Conservation (phyloP, 1,140 invertebrate genomes). For the Nymphalis io region DNA sequence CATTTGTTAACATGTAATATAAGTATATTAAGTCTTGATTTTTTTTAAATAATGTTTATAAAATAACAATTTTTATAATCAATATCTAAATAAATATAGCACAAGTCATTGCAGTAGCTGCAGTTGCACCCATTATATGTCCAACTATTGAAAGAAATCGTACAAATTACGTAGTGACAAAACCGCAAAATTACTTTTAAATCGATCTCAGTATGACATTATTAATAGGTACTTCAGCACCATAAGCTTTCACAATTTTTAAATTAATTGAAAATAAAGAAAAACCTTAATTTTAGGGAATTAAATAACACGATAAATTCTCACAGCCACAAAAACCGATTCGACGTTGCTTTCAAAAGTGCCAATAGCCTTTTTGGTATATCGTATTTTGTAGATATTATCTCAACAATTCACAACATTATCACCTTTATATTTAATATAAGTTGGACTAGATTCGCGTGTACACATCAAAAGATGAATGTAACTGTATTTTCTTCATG, state of each 20-base stretch:
- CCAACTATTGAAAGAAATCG: not conserved
- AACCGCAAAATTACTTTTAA: not conserved
- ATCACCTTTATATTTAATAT: not conserved
- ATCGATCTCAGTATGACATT: conserved; percentile 5
- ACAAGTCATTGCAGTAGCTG: too few relatives aligned
- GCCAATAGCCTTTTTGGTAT: conserved; percentile 29
- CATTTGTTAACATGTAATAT: too few relatives aligned
- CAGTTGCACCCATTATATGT: too few relatives aligned
- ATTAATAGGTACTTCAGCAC: conserved; percentile 1
- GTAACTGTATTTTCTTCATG: conserved; percentile 38
- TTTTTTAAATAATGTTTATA: too few relatives aligned
- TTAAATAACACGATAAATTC: conserved; percentile 17
- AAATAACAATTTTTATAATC: too few relatives aligned
- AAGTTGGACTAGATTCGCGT: conserved; percentile 9
- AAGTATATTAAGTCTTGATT: too few relatives aligned
- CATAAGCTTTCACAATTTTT: not conserved
- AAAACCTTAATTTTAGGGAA: conserved; percentile 28
- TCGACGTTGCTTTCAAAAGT: conserved; percentile 14
- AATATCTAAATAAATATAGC: too few relatives aligned
- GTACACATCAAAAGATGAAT: conserved; percentile 14
- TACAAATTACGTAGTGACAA: not conserved
- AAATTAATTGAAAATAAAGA: conserved; percentile 18
- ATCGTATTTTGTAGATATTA: conserved; percentile 22
- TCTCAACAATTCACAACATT: conserved; percentile 6
- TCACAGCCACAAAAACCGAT: conserved; percentile 20